phyloP scores from a whole-genome alignment of 2,113 vertebrate species.

The Channa maculata region DNA sequence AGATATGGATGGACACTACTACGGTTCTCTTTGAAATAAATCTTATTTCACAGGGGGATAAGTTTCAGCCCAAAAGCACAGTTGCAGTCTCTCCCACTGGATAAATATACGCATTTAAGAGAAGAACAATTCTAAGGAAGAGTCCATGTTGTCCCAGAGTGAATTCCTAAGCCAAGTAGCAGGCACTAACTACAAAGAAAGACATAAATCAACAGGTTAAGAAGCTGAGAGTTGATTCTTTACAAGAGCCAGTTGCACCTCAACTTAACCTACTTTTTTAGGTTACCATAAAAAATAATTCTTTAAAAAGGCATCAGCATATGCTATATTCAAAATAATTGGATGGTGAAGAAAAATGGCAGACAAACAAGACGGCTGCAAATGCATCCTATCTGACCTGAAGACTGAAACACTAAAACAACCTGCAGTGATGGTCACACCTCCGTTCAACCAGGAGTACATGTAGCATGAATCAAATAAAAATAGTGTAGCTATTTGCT shows the following conservation, averaged over 20 bases:
- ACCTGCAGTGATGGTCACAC: not conserved
- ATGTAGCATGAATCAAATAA: not conserved
- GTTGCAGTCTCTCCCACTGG: conserved; percentile 43
- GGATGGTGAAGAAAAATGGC: not conserved
- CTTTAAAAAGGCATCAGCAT: conserved; percentile 47
- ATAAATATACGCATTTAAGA: conserved; percentile 8
- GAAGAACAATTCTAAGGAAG: conserved; percentile 9
- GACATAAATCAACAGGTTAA: conserved; percentile 61
- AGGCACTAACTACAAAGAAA: conserved; percentile 45
- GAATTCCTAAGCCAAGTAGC: conserved; percentile 31
- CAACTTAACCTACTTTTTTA: conserved; percentile 48
- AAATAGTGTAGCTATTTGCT: not conserved
- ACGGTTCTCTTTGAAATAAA: conserved; percentile 53
- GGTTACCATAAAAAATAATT: conserved; percentile 12
- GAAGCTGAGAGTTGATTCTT: conserved; percentile 54
- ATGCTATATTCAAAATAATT: conserved; percentile 10
- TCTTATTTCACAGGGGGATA: conserved; percentile 23
- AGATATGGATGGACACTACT: conserved; percentile 14
- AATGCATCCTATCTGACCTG: conserved; percentile 2
- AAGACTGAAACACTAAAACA: not conserved
- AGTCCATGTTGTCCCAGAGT: conserved; percentile 39
- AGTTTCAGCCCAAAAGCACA: conserved; percentile 45
- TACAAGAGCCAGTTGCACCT: conserved; percentile 55
- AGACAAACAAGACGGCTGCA: not conserved
- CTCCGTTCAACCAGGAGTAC: not conserved